A percentile compares a stretch with the other conserved stretches of the same genome.
phyloP scores from a whole-genome alignment of 2,888 invertebrate genomes.

The Marasmarcha lunaedactyla region DNA sequence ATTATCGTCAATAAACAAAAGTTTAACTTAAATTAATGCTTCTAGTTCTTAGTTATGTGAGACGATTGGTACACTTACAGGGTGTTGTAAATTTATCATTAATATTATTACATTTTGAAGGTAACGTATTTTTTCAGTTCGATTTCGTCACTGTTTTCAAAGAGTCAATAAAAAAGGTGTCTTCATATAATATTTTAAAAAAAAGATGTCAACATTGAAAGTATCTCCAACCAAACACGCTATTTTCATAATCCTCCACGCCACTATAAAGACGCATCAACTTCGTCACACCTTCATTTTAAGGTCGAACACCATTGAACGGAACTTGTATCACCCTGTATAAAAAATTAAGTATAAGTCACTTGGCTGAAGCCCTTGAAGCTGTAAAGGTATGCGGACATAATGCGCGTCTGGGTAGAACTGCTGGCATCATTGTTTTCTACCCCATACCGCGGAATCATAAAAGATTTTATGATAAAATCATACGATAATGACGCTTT shows the following conservation, averaged over 20 bases:
- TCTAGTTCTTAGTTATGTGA: conserved; percentile 30
- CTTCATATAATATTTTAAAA: too few species aligned
- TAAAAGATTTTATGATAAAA: conserved; percentile 57
- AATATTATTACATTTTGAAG: conserved; percentile 30
- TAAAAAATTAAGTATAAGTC: conserved; percentile 40
- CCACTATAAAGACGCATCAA: too few species aligned
- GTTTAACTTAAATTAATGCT: conserved; percentile 58
- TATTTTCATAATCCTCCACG: too few species aligned
- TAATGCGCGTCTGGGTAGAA: conserved; percentile 33
- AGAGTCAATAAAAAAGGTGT: too few species aligned
- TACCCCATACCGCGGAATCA: conserved; percentile 37
- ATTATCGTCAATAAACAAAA: conserved; percentile 66
- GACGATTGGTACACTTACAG: conserved; percentile 23
- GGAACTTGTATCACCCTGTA: background rate
- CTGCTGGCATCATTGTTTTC: conserved; percentile 44
- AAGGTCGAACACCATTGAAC: background rate
- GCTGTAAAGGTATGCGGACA: conserved; percentile 52
- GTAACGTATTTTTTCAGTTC: too few species aligned
- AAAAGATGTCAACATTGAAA: too few species aligned
- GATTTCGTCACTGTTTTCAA: too few species aligned
- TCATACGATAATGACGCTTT: conserved; percentile 22
- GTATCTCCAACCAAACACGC: too few species aligned
- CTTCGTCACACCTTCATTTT: too few species aligned
- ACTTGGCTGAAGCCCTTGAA: conserved; percentile 48
- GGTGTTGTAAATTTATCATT: conserved; percentile 18